These are phyloP conservation scores for Hirtodrosophila cameraria DNA, from an alignment of 2,888 invertebrate species.

Conservation along the genomic window DNA sequence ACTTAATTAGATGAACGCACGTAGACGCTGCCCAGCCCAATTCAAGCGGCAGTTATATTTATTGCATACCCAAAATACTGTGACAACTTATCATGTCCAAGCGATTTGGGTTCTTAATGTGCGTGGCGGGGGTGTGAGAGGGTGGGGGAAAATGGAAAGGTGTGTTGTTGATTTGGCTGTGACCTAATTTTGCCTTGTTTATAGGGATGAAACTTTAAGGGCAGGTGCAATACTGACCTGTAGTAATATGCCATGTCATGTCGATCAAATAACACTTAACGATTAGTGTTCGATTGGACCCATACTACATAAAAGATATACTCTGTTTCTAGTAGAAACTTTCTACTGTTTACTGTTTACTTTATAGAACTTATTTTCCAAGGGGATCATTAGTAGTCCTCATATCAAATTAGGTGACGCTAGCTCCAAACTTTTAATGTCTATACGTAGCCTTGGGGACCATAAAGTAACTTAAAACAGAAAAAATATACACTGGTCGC, in stretches of 20 bases:
- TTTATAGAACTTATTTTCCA: no score
- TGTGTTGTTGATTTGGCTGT: slow-evolving; percentile 43
- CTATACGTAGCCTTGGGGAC: no score
- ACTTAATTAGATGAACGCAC: slow-evolving; percentile 65
- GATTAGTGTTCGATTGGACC: slow-evolving; percentile 35
- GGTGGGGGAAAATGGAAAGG: slow-evolving; percentile 17
- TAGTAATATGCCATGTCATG: slow-evolving; percentile 41
- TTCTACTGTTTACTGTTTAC: no score
- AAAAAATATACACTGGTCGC: no score
- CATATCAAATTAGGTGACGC: no score
- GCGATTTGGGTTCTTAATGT: slow-evolving; percentile 6
- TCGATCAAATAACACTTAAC: slow-evolving; percentile 41
- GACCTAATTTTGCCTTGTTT: slow-evolving; percentile 54
- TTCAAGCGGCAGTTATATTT: slow-evolving; percentile 47
- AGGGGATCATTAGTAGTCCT: no score
- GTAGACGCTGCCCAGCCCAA: slow-evolving; percentile 35
- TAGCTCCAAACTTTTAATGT: no score
- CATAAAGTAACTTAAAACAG: no score
- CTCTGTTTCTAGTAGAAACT: no score
- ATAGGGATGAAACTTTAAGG: slow-evolving; percentile 18
- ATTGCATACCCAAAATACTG: slow-evolving; percentile 38
- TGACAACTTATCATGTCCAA: slow-evolving; percentile 17
- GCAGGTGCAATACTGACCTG: slow-evolving; percentile 61
- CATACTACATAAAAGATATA: no score
- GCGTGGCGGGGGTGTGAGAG: background rate